Percentiles rank a stretch among this genome's conserved stretches.
phyloP scores from a whole-genome alignment of 2,797 vertebrate genomes.

The Helarctos malayanus region DNA sequence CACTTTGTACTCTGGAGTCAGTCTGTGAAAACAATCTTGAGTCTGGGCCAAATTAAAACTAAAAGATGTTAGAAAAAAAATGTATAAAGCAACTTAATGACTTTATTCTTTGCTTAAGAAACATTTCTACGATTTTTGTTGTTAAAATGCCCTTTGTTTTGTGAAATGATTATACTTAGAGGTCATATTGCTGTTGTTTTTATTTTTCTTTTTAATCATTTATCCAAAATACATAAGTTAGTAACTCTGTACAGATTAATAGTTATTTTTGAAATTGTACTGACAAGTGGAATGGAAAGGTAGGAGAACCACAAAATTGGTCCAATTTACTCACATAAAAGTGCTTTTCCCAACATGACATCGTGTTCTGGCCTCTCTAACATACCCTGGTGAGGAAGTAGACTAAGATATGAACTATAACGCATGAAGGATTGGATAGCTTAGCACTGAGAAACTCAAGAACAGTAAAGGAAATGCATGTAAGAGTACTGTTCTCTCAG shows the following conservation, averaged over 20 bases:
- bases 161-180: background rate
- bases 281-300: background rate
- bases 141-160: background rate
- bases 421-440: background rate
- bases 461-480: background rate
- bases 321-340: background rate
- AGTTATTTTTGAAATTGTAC: constrained; percentile 48
- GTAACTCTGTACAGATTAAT: background rate
- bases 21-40: background rate
- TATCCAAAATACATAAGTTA: background rate
- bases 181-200: background rate
- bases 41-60: background rate
- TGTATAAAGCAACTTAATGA: background rate
- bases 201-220: background rate
- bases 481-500: background rate
- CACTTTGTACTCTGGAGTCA: background rate
- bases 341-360: background rate
- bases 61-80: background rate
- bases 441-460: background rate
- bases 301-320: background rate
- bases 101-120: background rate
- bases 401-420: background rate
- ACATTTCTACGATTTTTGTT: background rate
- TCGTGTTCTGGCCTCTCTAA: background rate
- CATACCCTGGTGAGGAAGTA: background rate